phyloP scores from a whole-genome alignment of 92 coral and sea anemone species.

The Zoanthus sansibaricus region DNA sequence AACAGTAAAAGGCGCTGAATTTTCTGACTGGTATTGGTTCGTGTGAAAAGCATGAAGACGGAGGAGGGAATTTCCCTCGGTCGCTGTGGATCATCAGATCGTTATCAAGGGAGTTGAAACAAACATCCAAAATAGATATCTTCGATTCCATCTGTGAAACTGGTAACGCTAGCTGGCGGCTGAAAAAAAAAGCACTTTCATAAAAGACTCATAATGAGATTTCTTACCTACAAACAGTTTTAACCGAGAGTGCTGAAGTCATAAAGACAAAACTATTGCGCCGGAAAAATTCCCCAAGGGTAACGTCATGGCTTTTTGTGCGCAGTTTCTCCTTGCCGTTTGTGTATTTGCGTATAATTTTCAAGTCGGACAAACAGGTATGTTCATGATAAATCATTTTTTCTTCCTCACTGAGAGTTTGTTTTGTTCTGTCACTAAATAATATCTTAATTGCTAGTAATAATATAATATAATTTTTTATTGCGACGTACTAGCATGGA shows the following conservation, averaged over 20 bases:
- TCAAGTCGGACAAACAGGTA: conserved; percentile 17
- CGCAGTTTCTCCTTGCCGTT: not conserved
- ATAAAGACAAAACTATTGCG: not conserved
- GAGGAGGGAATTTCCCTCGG: conserved; percentile 44
- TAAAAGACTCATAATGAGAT: not conserved
- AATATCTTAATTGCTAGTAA: conserved; percentile 42
- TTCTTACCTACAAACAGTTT: conserved; percentile 7
- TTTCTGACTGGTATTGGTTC: conserved; percentile 3
- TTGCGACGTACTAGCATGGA: not conserved
- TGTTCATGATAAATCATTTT: not conserved
- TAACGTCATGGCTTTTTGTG: conserved; percentile 35
- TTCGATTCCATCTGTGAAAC: conserved; percentile 8
- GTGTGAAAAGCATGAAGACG: not conserved
- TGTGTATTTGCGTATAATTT: not conserved
- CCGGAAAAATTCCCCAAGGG: not conserved
- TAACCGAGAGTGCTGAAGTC: not conserved
- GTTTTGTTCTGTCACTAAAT: conserved; percentile 16
- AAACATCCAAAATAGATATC: conserved; percentile 25
- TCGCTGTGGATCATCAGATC: conserved; percentile 24
- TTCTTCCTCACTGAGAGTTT: not conserved
- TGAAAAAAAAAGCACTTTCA: conserved; percentile 3
- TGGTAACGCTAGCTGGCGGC: conserved; percentile 8
- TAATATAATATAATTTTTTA: conserved; percentile 15
- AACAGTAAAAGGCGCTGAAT: conserved; percentile 18
- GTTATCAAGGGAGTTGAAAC: conserved; percentile 43